Evolutionary conservation across 2,113 vertebrate genomes (phyloP).

Genomic region (Donacobius atricapilla): DNA sequence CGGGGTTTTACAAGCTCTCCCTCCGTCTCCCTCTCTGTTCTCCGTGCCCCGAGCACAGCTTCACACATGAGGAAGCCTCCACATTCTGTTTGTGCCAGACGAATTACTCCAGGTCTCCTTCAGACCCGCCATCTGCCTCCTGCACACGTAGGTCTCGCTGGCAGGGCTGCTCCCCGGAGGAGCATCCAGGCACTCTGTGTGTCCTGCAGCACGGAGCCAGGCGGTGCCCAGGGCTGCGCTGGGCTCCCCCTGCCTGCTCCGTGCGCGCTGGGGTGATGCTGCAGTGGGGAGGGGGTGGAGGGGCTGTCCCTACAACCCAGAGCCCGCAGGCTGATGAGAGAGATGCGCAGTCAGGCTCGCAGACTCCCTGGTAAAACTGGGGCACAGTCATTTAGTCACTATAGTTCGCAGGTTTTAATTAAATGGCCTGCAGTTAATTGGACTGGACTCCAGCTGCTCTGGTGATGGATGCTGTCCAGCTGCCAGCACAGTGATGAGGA

Average conservation of each 20-base stretch:
- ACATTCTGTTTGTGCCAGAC: conserved; percentile 86
- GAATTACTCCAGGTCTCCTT: conserved; percentile 86
- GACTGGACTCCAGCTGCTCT: neutral
- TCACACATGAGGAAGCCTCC: conserved; percentile 87
- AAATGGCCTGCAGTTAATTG: conserved; percentile 35
- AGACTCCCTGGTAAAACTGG: neutral
- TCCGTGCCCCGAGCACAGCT: conserved; percentile 88
- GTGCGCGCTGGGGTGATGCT: neutral
- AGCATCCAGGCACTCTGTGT: neutral
- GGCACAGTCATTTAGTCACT: neutral
- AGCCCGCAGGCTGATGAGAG: fast-evolving
- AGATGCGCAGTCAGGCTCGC: fast-evolving
- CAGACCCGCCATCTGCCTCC: conserved; percentile 86
- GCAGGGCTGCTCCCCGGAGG: neutral
- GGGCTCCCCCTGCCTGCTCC: neutral
- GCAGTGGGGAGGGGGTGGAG: neutral
- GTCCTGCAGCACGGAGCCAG: neutral
- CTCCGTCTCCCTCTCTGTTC: conserved; percentile 87
- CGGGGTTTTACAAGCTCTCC: conserved; percentile 90
- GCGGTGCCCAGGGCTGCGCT: neutral
- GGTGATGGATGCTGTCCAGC: neutral
- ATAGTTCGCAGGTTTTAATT: conserved; percentile 23
- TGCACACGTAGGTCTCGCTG: conserved; percentile 84
- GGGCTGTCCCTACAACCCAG: fast-evolving
- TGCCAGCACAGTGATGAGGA: neutral